A percentile compares a stretch with the other conserved stretches of the same genome.
These are phyloP conservation scores for Aspiorhynchus laticeps DNA, from an alignment of 2,113 vertebrate genomes.

Conservation along the genomic window DNA sequence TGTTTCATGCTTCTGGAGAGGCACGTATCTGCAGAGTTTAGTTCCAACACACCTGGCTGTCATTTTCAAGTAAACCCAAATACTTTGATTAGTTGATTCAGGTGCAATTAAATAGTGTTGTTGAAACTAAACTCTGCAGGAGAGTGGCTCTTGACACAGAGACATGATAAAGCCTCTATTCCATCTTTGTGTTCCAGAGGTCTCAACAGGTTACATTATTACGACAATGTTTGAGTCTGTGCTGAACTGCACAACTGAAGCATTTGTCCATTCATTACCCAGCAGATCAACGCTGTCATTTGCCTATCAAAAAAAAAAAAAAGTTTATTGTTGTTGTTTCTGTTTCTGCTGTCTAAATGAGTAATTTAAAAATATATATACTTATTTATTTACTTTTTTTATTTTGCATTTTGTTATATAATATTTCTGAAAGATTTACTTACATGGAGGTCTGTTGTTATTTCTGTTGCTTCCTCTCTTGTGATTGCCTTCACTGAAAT, in stretches of 20 bases:
- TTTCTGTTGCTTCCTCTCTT: not conserved
- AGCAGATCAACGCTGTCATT: not conserved
- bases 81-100: not conserved
- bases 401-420: not conserved
- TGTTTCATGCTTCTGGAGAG: not conserved
- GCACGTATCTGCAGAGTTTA: not conserved
- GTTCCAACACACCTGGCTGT: not conserved
- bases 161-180: not conserved
- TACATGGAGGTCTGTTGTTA: not conserved
- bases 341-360: not conserved
- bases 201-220: not conserved
- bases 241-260: not conserved
- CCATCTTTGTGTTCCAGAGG: not conserved
- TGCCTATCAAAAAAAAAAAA: not conserved
- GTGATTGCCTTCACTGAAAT: not conserved
- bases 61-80: not conserved
- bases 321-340: not conserved
- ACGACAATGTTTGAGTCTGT: not conserved
- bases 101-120: not conserved
- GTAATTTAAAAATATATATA: no score
- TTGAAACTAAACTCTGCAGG: not conserved
- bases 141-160: not conserved
- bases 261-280: not conserved
- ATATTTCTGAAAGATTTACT: slow-evolving; percentile 2
- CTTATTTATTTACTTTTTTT: not conserved